These are phyloP conservation scores for Mixornis gularis DNA, from an alignment of 2,113 vertebrate genomes.

Conservation along the genomic window DNA sequence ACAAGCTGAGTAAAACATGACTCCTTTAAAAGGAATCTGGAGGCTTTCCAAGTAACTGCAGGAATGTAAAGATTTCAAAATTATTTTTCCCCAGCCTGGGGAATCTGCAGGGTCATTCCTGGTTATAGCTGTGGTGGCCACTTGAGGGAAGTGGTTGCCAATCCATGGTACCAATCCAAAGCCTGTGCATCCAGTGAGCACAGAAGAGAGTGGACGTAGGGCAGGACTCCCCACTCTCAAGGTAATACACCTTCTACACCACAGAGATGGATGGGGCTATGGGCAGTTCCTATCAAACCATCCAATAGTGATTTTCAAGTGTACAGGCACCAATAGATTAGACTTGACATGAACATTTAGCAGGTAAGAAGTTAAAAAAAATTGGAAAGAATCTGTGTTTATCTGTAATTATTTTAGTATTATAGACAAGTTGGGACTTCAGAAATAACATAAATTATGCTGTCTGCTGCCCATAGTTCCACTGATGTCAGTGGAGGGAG, in stretches of 20 bases:
- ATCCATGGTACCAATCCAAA: neutral
- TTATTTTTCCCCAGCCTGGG: neutral
- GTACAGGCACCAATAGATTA: neutral
- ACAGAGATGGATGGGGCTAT: neutral
- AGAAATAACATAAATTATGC: neutral
- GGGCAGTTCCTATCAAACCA: neutral
- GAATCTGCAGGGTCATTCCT: neutral
- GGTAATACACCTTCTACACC: neutral
- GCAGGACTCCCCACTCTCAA: neutral
- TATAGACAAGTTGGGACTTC: neutral
- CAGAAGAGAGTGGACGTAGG: neutral
- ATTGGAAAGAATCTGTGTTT: neutral
- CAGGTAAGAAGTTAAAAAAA: neutral
- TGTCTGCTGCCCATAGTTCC: neutral
- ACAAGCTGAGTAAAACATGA: neutral
- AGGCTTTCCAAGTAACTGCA: neutral
- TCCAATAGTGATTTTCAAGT: accelerated
- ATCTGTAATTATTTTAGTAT: neutral
- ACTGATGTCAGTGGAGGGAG: neutral
- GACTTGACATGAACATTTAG: neutral
- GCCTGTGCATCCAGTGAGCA: neutral
- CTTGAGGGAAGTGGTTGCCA: neutral
- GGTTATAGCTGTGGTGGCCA: neutral
- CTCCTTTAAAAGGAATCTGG: neutral
- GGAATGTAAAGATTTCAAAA: neutral